Evolutionary conservation across 1,140 invertebrate species (phyloP).

Genomic region (Zaprionus davidi): DNA sequence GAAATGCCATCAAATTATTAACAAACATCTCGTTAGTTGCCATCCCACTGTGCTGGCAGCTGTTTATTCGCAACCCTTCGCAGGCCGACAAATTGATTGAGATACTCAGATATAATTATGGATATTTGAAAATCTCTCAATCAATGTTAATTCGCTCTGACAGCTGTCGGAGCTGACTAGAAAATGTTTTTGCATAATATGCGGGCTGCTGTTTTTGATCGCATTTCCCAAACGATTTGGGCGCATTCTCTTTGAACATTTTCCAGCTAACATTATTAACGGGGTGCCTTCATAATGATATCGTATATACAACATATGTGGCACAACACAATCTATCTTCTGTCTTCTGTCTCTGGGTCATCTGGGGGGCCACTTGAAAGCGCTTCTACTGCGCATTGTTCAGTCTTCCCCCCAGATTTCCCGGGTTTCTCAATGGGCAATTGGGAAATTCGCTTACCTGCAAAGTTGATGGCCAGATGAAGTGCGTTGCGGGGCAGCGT

Average conservation of each 20-base stretch:
- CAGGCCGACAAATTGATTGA: constrained; percentile 14
- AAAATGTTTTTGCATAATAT: constrained; percentile 15
- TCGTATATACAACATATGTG: neutral
- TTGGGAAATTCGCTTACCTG: constrained; percentile 65
- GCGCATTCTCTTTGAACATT: constrained; percentile 3
- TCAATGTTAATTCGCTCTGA: constrained; percentile 54
- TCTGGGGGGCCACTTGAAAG: constrained; percentile 25
- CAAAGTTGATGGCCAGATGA: constrained; percentile 82
- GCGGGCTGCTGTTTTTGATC: constrained; percentile 44
- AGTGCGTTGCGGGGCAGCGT: constrained; percentile 81
- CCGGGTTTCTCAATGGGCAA: neutral
- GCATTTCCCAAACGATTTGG: constrained; percentile 8
- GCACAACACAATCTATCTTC: neutral
- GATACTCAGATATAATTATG: constrained; percentile 23
- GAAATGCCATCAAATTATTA: neutral
- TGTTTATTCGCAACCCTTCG: constrained; percentile 17
- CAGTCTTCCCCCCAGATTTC: neutral
- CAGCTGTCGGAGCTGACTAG: constrained; percentile 55
- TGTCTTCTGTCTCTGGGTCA: constrained; percentile 12
- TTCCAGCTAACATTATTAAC: constrained; percentile 15
- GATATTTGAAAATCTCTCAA: constrained; percentile 41
- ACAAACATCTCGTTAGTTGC: neutral
- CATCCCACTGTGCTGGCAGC: neutral
- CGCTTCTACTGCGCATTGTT: neutral
- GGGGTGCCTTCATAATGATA: constrained; percentile 23